A percentile compares a stretch with the other conserved stretches of the same genome.
Evolutionary conservation across 2,113 vertebrate genomes (phyloP).

Genomic region (Platycercus adscitus): DNA sequence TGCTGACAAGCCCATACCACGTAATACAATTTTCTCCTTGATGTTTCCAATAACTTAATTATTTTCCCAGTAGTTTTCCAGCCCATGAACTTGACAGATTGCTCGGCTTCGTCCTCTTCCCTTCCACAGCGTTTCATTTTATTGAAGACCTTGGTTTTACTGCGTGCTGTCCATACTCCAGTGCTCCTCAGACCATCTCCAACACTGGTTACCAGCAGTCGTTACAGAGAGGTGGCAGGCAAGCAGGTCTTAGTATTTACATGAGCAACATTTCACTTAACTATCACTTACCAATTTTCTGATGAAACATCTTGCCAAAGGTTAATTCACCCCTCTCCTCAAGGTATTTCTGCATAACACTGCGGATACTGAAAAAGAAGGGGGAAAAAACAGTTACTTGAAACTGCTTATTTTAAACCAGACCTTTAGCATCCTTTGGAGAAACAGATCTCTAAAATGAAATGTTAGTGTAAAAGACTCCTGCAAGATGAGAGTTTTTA

Average conservation of each 20-base stretch:
- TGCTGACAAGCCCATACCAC: slow-evolving; percentile 54
- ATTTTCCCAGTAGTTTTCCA: slow-evolving; percentile 57
- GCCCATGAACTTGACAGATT: slow-evolving; percentile 20
- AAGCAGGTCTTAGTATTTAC: background rate
- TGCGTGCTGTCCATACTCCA: background rate
- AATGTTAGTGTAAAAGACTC: background rate
- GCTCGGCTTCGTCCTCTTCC: background rate
- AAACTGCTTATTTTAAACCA: background rate
- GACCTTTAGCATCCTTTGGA: background rate
- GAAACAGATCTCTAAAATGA: background rate
- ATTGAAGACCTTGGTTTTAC: background rate
- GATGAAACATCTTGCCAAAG: slow-evolving; percentile 98
- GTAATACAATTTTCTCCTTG: slow-evolving; percentile 48
- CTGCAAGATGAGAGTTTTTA: background rate
- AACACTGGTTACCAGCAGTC: background rate
- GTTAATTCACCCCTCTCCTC: slow-evolving; percentile 93
- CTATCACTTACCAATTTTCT: slow-evolving; percentile 92
- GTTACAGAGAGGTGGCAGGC: background rate
- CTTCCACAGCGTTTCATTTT: background rate
- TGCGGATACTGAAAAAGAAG: slow-evolving; percentile 86
- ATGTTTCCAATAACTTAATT: slow-evolving; percentile 55
- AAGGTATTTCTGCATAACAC: slow-evolving; percentile 99
- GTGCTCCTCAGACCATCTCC: background rate
- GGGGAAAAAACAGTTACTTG: background rate
- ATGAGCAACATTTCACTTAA: background rate